A percentile compares a stretch with the other conserved stretches of the same genome.
Evolutionary conservation across 2,113 vertebrate genomes (phyloP).

Genomic region (Empidonax alnorum): DNA sequence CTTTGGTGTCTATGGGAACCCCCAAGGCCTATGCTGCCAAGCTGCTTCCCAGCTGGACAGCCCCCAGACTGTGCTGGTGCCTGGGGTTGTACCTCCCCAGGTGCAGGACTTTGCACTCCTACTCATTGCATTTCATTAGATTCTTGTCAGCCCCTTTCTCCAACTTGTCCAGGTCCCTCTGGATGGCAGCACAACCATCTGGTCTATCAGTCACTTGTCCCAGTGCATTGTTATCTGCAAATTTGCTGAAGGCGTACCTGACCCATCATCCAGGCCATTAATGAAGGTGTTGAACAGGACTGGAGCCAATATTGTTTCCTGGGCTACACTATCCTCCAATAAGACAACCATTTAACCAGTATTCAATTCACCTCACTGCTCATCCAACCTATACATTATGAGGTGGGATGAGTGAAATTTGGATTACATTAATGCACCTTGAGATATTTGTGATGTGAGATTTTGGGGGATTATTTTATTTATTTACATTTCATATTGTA

Average conservation of each 20-base stretch:
- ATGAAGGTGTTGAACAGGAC: background rate
- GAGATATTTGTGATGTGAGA: background rate
- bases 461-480: background rate
- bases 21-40: background rate
- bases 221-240: background rate
- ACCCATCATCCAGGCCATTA: background rate
- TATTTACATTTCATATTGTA: background rate
- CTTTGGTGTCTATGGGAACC: fast-evolving
- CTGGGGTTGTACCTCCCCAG: background rate
- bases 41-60: background rate
- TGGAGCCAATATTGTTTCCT: background rate
- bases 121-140: background rate
- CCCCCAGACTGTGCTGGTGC: background rate
- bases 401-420: background rate
- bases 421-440: background rate
- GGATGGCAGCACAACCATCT: background rate
- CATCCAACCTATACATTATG: background rate
- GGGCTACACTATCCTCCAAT: background rate
- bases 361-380: background rate
- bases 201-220: background rate
- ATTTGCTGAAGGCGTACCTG: background rate
- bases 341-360: background rate
- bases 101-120: background rate
- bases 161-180: background rate
- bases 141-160: background rate